A percentile compares a stretch with the other conserved stretches of the same genome.
Evolutionary conservation across 2,113 vertebrate genomes (phyloP).

Genomic region (Copsychus sechellarum): DNA sequence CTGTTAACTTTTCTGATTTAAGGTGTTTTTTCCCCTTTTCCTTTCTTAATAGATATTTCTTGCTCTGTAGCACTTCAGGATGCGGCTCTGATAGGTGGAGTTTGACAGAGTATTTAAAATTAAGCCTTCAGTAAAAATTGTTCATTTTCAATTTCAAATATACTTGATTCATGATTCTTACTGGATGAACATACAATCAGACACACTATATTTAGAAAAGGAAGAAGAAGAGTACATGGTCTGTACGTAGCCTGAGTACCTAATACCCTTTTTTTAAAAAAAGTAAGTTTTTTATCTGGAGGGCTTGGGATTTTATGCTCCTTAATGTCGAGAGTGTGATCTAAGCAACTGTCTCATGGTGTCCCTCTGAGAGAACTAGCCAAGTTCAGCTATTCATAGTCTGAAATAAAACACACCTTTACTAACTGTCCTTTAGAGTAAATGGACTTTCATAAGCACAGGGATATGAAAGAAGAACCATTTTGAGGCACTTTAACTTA

Average conservation of each 20-base stretch:
- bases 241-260: not conserved
- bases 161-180: conserved; percentile 43
- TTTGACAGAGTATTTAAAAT: conserved; percentile 45
- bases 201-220: conserved; percentile 5
- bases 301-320: not conserved
- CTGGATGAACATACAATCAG: not conserved
- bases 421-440: conserved; percentile 63
- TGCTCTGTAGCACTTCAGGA: not conserved
- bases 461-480: conserved; percentile 36
- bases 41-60: not conserved
- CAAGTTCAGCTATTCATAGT: conserved; percentile 62
- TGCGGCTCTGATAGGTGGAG: not conserved
- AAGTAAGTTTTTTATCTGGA: not conserved
- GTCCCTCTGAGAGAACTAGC: conserved; percentile 33
- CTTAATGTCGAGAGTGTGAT: not conserved
- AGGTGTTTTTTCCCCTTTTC: fast-evolving
- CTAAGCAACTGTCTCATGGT: conserved; percentile 36
- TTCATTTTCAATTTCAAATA: conserved; percentile 59
- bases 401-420: conserved; percentile 62
- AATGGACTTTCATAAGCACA: conserved; percentile 59
- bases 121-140: conserved; percentile 42
- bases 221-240: not conserved
- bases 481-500: conserved; percentile 30
- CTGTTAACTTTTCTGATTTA: not conserved
- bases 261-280: not conserved